These are phyloP conservation scores for Cuculus canorus DNA, from an alignment of 2,797 vertebrate genomes.

Conservation along the genomic window DNA sequence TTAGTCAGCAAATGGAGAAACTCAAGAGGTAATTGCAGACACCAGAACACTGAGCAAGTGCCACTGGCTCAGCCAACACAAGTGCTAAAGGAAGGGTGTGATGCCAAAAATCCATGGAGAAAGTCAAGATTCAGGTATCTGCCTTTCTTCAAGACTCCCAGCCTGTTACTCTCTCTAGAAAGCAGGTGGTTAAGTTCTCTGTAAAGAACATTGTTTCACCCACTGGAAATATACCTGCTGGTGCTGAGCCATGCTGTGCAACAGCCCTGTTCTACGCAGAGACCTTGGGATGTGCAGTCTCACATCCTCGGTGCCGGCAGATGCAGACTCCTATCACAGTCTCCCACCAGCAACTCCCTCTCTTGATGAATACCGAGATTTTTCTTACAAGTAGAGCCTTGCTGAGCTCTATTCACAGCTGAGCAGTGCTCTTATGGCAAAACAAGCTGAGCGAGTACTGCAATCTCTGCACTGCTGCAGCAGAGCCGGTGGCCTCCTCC, in stretches of 20 bases:
- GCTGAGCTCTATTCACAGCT: background rate
- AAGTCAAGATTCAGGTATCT: background rate
- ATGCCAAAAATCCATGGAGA: background rate
- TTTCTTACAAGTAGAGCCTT: background rate
- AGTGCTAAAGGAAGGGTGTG: background rate
- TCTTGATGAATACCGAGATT: background rate
- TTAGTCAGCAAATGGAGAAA: background rate
- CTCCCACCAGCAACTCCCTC: background rate
- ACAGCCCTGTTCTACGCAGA: fast-evolving
- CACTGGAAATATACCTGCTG: background rate
- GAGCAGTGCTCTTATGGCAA: background rate
- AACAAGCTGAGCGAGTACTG: fast-evolving
- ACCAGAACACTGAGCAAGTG: background rate
- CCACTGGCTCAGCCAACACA: background rate
- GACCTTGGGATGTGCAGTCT: background rate
- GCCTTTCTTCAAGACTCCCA: background rate
- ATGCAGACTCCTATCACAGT: background rate
- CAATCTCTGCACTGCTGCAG: background rate
- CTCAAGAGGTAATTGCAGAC: background rate
- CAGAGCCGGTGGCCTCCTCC: background rate
- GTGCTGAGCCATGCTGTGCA: background rate
- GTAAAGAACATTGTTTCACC: background rate
- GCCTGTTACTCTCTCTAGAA: background rate
- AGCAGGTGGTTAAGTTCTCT: background rate
- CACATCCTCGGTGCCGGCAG: background rate